phyloP scores from a whole-genome alignment of 23 tunicate genomes.

The Corella eumyota region DNA sequence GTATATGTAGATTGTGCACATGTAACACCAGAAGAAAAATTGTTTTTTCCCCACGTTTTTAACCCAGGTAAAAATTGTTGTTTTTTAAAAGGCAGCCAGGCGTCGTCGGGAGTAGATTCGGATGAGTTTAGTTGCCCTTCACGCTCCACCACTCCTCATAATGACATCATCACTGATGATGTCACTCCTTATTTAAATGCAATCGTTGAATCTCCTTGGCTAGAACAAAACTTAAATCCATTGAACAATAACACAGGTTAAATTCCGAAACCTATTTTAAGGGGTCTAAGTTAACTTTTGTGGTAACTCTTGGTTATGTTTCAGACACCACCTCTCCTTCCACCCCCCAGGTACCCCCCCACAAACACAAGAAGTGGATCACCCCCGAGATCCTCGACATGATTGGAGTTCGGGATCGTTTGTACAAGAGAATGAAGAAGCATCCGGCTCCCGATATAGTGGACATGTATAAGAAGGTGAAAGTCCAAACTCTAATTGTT shows the following conservation, averaged over 20 bases:
- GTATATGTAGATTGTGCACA: too few species aligned
- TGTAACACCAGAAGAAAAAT: too few species aligned
- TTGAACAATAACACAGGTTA: not conserved
- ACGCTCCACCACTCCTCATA: not conserved
- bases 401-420: conserved; percentile 82
- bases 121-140: conserved; percentile 9
- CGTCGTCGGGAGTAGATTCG: conserved; percentile 12
- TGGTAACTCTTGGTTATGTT: too few species aligned
- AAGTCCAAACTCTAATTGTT: not conserved
- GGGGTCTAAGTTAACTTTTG: too few species aligned
- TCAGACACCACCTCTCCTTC: conserved; percentile 1
- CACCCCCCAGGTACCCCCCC: not conserved
- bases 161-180: not conserved
- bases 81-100: conserved; percentile 31
- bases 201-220: not conserved
- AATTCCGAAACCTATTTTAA: too few species aligned
- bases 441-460: conserved; percentile 79
- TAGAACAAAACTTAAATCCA: not conserved
- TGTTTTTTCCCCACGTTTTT: too few species aligned
- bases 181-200: not conserved
- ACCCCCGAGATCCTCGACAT: conserved; percentile 87
- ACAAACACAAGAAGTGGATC: conserved; percentile 93
- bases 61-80: too few species aligned
- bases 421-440: conserved; percentile 86
- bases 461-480: conserved; percentile 94